Evolutionary conservation across 2,888 invertebrate species (phyloP).

Genomic region (Oscheius myriophilus): DNA sequence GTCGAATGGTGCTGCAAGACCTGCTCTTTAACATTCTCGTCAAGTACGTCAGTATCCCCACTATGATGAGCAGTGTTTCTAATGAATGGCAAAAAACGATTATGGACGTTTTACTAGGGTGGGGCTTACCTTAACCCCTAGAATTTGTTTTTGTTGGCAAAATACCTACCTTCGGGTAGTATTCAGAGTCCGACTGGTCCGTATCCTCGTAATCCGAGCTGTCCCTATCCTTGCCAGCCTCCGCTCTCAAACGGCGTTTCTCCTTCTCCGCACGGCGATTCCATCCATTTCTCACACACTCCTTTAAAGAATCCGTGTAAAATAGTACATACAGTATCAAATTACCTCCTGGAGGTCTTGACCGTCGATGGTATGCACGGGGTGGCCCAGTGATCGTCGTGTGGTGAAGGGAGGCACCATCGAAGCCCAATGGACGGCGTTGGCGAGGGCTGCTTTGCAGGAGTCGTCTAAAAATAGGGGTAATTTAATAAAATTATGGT

Average conservation of each 20-base stretch:
- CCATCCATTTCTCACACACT: slow-evolving; percentile 23
- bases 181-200: slow-evolving; percentile 16
- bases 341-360: slow-evolving; percentile 24
- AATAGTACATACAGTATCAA: background rate
- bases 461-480: background rate
- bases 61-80: too few relatives aligned
- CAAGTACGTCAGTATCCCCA: too few relatives aligned
- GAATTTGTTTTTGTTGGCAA: too few relatives aligned
- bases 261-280: slow-evolving; percentile 19
- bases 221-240: slow-evolving; percentile 14
- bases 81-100: too few relatives aligned
- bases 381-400: background rate
- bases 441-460: background rate
- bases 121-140: too few relatives aligned
- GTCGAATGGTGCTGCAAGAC: too few relatives aligned
- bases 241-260: slow-evolving; percentile 14
- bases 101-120: too few relatives aligned
- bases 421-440: slow-evolving; percentile 2
- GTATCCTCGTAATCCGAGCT: slow-evolving; percentile 32
- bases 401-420: slow-evolving; percentile 14
- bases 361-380: slow-evolving; percentile 8
- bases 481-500: too few relatives aligned
- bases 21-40: too few relatives aligned
- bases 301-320: background rate
- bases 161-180: slow-evolving; percentile 13